A percentile compares a stretch with the other conserved stretches of the same genome.
Conservation (phyloP, 2,113 vertebrate genomes). For the Porphyrio hochstetteri region DNA sequence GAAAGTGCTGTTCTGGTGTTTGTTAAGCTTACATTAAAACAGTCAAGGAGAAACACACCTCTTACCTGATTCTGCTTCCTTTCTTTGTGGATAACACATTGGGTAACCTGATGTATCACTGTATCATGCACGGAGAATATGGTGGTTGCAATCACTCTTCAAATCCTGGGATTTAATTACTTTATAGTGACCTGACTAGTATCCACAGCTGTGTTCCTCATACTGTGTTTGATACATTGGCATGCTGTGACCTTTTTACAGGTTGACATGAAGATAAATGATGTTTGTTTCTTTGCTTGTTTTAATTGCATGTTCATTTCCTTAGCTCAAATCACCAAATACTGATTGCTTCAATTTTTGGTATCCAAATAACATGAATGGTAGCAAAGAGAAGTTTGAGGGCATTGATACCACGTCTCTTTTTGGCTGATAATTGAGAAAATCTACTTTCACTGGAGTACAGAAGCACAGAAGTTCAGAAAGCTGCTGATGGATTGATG, state of each 20-base stretch:
- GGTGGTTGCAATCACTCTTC: neutral
- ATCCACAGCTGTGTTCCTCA: neutral
- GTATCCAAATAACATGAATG: neutral
- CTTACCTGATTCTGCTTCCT: neutral
- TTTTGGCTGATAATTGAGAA: neutral
- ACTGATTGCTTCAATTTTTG: neutral
- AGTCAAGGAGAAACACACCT: neutral
- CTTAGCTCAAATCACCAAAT: neutral
- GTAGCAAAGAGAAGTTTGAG: neutral
- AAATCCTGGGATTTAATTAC: neutral
- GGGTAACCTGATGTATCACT: neutral
- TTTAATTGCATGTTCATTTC: neutral
- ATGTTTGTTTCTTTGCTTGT: neutral
- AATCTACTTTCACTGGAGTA: neutral
- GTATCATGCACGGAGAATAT: neutral
- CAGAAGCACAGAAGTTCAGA: neutral
- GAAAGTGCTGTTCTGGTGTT: neutral
- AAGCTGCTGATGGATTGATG: neutral
- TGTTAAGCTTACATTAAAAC: neutral
- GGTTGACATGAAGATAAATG: neutral
- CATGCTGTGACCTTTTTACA: neutral
- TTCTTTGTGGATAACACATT: neutral
- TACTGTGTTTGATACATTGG: neutral
- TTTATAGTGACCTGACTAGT: neutral
- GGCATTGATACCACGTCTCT: neutral